A percentile compares a stretch with the other conserved stretches of the same genome.
Evolutionary conservation across 1,140 invertebrate species (phyloP).

Genomic region (Rhopalosiphum padi): DNA sequence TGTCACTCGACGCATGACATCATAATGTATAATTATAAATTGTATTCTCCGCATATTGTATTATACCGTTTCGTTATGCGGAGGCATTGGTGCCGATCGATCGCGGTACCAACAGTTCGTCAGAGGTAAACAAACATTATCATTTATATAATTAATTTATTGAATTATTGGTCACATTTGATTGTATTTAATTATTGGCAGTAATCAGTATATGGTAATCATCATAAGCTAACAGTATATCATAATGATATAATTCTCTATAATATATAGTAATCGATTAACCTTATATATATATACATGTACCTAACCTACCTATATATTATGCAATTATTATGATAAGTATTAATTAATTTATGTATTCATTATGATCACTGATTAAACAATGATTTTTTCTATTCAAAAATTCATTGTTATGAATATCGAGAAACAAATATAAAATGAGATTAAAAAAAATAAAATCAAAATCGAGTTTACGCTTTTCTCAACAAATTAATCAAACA

Average conservation of each 20-base stretch:
- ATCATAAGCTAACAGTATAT: too few species aligned
- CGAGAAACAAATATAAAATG: background rate
- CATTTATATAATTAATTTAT: background rate
- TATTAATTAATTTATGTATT: background rate
- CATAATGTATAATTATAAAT: background rate
- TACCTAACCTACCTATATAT: too few species aligned
- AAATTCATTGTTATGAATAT: background rate
- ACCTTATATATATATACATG: too few species aligned
- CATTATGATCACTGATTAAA: background rate
- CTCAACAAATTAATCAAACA: background rate
- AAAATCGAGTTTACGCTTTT: background rate
- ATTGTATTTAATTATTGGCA: too few species aligned
- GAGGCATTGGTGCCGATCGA: background rate
- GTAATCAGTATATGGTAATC: too few species aligned
- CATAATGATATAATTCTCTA: too few species aligned
- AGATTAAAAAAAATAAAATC: background rate
- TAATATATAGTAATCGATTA: too few species aligned
- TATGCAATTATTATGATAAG: too few species aligned
- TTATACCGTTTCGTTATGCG: background rate
- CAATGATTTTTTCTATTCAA: background rate
- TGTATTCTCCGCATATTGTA: background rate
- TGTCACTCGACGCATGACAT: too few species aligned
- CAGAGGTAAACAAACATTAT: background rate
- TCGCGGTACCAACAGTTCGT: background rate
- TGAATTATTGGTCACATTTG: too few species aligned